Evolutionary conservation across 2,888 invertebrate species (phyloP), one percentile per base, ranked within the genome.

Genomic region (Caenorhabditis macrosperma): DNA sequence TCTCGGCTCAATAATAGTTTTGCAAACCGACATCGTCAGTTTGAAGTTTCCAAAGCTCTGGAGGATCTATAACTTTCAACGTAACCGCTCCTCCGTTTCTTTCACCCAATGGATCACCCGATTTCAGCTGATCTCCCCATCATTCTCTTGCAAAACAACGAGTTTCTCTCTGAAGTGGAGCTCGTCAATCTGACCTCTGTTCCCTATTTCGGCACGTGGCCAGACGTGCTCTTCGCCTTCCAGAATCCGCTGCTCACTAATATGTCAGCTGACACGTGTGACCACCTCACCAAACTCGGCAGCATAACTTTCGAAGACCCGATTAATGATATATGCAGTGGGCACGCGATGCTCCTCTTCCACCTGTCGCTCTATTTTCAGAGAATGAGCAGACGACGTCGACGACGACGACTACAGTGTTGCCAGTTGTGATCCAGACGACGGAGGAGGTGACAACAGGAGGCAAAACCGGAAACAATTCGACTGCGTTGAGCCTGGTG

Each of bases 1-100:
- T 7, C 33, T 75, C 7, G 80, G 80, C 1, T 66, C 69, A 0
- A 69, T 80, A 35, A 55, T 71, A 5, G 55, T 80, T n/a, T 30
- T 71, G 17, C 50, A 76, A 9, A 69, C 63, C 5, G 41, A 66
- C 22, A 15, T 80, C n/a, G 24, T 38, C n/a, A 50, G 41, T 33
- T 22, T 80, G 41, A 41, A 52, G 33, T 71, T 75, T 38, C 66
- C 69, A 1, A 75, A 60, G 22, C 28, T 80, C 6, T 71, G 75
- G 75, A 33, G 75, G 17, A 74, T 80, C 24, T 80, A 80, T 22
- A 80, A 75, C 33, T 75, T 44, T 60, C 66, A 75, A 22, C 80
- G 79, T 74, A 35, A 52, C 59, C 38, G n/a, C 22, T 50, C 17
- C n/a, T 9, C 22, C 22, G 15, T n/a, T n/a, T n/a, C n/a, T n/a